Conservation (phyloP, 1,140 invertebrate genomes). For the Aphidius ervi region DNA sequence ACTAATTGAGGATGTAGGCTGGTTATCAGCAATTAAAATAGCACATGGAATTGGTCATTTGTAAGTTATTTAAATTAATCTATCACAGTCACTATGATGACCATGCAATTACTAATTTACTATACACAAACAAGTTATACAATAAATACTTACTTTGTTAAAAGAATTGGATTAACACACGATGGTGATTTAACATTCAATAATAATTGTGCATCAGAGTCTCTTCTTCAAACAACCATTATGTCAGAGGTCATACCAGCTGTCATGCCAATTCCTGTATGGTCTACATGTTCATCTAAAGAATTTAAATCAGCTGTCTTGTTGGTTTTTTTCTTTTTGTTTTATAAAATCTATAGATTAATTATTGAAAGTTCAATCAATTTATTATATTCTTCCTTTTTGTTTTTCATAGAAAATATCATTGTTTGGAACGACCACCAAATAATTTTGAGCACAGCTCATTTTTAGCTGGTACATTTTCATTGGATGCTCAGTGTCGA, state of each 20-base stretch:
- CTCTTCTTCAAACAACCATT: constrained; percentile 5
- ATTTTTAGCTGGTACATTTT: constrained; percentile 7
- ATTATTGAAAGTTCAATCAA: not conserved
- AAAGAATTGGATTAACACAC: constrained; percentile 7
- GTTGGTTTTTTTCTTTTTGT: not conserved
- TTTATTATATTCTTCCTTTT: not conserved
- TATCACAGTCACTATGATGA: too few relatives aligned
- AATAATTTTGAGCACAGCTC: not conserved
- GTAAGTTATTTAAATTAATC: not conserved
- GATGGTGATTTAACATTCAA: constrained; percentile 8
- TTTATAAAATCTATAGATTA: not conserved
- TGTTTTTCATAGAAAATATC: not conserved
- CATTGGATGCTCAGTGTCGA: constrained; percentile 11
- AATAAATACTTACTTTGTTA: too few relatives aligned
- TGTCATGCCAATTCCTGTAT: constrained; percentile 5
- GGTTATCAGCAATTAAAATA: constrained; percentile 12
- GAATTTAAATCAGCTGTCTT: not conserved
- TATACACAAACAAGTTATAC: too few relatives aligned
- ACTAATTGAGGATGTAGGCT: constrained; percentile 11
- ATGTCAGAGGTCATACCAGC: constrained; percentile 8
- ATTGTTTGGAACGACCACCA: constrained; percentile 9
- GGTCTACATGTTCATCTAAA: constrained; percentile 5
- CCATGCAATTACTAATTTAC: too few relatives aligned
- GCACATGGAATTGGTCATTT: constrained; percentile 14
- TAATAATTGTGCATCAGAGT: constrained; percentile 10